Evolutionary conservation across 2,113 vertebrate genomes (phyloP).

Genomic region (Setophaga coronata): DNA sequence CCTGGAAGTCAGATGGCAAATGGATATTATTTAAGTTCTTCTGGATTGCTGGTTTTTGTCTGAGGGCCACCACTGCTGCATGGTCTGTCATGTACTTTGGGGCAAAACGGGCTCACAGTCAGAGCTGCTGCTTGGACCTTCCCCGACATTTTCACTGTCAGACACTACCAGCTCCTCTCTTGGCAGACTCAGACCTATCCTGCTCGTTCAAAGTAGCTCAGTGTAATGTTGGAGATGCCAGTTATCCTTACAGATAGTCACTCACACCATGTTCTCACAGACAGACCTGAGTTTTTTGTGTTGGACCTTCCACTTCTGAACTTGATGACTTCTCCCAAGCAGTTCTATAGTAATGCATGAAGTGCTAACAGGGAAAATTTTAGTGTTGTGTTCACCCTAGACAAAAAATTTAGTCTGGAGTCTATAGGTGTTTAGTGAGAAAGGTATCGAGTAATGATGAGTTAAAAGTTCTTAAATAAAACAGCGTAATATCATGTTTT

Average conservation of each 20-base stretch:
- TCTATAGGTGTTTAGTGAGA: background rate
- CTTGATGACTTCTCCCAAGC: background rate
- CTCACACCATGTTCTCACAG: background rate
- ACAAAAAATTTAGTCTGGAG: background rate
- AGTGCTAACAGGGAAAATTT: background rate
- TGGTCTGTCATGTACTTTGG: background rate
- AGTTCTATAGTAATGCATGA: background rate
- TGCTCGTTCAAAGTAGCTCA: background rate
- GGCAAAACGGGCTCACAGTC: background rate
- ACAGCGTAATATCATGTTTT: background rate
- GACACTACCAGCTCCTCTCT: background rate
- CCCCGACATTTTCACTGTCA: background rate
- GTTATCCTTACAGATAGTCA: background rate
- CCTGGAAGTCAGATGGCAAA: background rate
- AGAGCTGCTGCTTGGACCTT: background rate
- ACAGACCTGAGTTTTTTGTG: background rate
- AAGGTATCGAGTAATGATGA: background rate
- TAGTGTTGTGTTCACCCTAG: background rate
- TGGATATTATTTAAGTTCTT: background rate
- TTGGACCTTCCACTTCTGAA: background rate
- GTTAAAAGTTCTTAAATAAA: background rate
- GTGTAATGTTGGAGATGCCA: background rate
- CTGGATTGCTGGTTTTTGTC: background rate
- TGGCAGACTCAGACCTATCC: background rate
- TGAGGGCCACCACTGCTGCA: accelerated